Evolutionary conservation across 2,888 invertebrate genomes (phyloP), one percentile per base, ranked within the genome.

Genomic region (Patella depressa): DNA sequence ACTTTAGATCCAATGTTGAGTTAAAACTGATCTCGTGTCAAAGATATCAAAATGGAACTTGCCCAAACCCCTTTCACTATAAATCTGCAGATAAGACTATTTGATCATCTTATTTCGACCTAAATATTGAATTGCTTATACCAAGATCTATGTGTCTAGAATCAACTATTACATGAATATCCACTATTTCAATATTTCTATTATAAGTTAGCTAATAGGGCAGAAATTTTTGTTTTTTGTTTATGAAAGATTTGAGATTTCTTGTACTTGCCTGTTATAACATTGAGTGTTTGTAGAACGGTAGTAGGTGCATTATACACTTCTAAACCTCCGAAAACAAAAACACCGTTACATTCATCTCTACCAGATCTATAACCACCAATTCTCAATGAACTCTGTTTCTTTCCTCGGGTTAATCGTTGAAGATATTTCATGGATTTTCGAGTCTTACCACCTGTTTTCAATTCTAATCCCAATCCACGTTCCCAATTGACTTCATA

Each of bases 251-350:
- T 19, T 19, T 11, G 19, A 65, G 24, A 12, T 65, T 65, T 65
- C 65, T 24, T 45, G 45, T 11, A 71, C 74, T 75, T 15, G 80
- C 83, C 80, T 55, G 80, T 81, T 54, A 80, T 79, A 24, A 83
- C 69, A 19, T 78, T 80, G 53, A 82, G 54, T 19, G 73, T 53
- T 53, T 78, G 69, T 19, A 83, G 78, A 24, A 83, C 81, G 9
- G 78, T 74, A 57, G 73, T 78, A 34, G 80, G 79, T 24, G 79
- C 82, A 59, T 77, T 73, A 73, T 80, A 83, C 7, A 82, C 78
- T 69, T 80, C 78, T n/a, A 83, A 75, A 12, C 76, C 77, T 17
- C 82, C 83, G 65, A 82, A 80, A 14, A 79, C 45, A 75, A 83
- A 59, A 29, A 75, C 54, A 53, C 77, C 72, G 24, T 65, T 74